Evolutionary conservation across 2,113 vertebrate species (phyloP).

Genomic region (Melanotaenia duboulayi): DNA sequence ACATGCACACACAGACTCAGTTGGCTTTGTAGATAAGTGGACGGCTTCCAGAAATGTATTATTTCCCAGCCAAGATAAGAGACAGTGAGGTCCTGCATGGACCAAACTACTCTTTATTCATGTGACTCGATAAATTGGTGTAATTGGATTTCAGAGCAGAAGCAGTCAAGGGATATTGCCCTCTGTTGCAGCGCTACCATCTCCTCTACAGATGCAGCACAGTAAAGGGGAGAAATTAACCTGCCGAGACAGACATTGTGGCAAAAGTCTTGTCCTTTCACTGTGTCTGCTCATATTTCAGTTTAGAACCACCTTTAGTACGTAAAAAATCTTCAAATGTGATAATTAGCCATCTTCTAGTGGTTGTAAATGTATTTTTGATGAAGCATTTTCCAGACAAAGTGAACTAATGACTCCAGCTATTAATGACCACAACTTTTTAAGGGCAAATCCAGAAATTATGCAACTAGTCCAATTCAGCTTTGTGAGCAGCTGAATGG

Average conservation of each 20-base stretch:
- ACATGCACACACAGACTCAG: neutral
- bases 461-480: constrained; percentile 28
- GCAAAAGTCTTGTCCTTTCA: constrained; percentile 28
- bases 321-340: neutral
- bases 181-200: constrained; percentile 8
- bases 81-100: constrained; percentile 11
- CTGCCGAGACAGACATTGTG: constrained; percentile 19
- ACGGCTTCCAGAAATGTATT: neutral
- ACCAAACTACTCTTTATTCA: constrained; percentile 34
- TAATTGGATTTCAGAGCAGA: constrained; percentile 50
- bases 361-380: constrained; percentile 13
- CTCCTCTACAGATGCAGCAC: constrained; percentile 20
- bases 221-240: constrained; percentile 33
- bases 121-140: constrained; percentile 38
- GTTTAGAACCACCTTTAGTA: constrained; percentile 9
- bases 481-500: constrained; percentile 49
- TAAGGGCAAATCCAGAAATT: constrained; percentile 46
- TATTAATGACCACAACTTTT: constrained; percentile 38
- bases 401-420: constrained; percentile 56
- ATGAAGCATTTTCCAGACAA: constrained; percentile 36
- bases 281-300: constrained; percentile 19
- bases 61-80: constrained; percentile 34
- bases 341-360: neutral
- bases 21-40: neutral
- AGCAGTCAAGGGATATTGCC: constrained; percentile 35